Evolutionary conservation across 2,797 vertebrate genomes (phyloP), one percentile per base, ranked within the genome.

Genomic region (Pristis pectinata): DNA sequence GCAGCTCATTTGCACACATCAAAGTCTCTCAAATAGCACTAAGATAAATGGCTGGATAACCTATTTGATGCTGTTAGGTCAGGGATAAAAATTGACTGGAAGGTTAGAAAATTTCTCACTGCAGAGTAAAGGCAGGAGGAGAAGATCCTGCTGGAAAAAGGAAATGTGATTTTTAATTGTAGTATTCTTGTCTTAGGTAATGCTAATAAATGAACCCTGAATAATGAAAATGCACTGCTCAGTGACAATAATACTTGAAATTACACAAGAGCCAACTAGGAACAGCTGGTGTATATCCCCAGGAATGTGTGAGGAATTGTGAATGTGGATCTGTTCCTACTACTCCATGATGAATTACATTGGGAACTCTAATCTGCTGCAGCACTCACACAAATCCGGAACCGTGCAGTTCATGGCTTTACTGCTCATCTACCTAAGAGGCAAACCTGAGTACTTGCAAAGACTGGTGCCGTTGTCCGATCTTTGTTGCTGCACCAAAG

Each of bases 241-340:
- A 22, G 19, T 61, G 59, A 91, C 59, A 6, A 37, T 91, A 61
- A 34, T 7, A 37, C n/a, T 34, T 15, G 59, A 22, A 91, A 91
- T 64, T 64, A 19, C 59, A 64, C 85, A 91, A 64, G 59, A 91
- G 59, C 30, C n/a, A 37, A 64, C 85, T n/a, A 22, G 15, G 59
- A 91, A 61, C 56, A 61, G 85, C 56, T 61, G 85, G 85, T 64
- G 85, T n/a, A 19, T 64, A 64, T 64, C 34, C 85, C 56, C 85
- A 91, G 59, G 85, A 91, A 91, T 91, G 85, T 91, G 59, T 91
- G 59, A n/a, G 85, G 83, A 91, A 91, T 15, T 61, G 85, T 13
- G 85, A 89, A 64, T 91, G 34, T 91, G n/a, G 61, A 91, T 91
- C 53, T n/a, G 53, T 17, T 91, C 85, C 85, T 59, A 91, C 59